phyloP scores from a whole-genome alignment of 92 coral and sea anemone species.

The Blastomussa wellsi region DNA sequence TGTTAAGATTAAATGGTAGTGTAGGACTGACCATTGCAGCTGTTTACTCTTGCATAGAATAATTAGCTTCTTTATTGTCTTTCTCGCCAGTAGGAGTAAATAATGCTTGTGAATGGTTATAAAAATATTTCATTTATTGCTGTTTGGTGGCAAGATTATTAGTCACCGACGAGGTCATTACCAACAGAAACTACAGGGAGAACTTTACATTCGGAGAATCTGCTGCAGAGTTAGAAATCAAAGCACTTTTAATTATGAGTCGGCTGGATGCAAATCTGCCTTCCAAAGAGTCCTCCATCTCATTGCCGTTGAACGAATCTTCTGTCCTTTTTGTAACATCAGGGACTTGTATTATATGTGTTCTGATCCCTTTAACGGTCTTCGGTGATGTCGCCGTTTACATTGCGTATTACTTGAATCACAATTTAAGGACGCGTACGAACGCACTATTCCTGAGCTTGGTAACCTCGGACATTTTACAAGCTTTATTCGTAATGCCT shows the following conservation, averaged over 20 bases:
- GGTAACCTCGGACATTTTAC: conserved; percentile 43
- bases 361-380: conserved; percentile 26
- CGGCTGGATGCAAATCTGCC: neutral
- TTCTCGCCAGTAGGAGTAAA: neutral
- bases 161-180: neutral
- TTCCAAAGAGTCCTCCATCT: neutral
- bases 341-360: conserved; percentile 16
- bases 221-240: neutral
- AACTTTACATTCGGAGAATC: no score
- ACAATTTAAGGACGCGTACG: conserved; percentile 27
- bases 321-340: conserved; percentile 6
- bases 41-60: neutral
- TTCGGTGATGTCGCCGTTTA: conserved; percentile 46
- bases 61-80: conserved; percentile 1
- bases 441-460: conserved; percentile 57
- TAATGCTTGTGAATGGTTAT: neutral
- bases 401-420: conserved; percentile 33
- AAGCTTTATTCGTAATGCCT: conserved; percentile 54
- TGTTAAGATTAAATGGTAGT: neutral
- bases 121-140: neutral
- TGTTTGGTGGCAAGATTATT: neutral
- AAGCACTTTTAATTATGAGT: neutral
- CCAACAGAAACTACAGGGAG: neutral
- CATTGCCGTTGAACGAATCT: neutral
- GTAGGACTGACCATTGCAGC: neutral